Percentiles rank a stretch among this genome's conserved stretches.
Evolutionary conservation across 2,113 vertebrate genomes (phyloP).

Genomic region (Phrynosoma platyrhinos): DNA sequence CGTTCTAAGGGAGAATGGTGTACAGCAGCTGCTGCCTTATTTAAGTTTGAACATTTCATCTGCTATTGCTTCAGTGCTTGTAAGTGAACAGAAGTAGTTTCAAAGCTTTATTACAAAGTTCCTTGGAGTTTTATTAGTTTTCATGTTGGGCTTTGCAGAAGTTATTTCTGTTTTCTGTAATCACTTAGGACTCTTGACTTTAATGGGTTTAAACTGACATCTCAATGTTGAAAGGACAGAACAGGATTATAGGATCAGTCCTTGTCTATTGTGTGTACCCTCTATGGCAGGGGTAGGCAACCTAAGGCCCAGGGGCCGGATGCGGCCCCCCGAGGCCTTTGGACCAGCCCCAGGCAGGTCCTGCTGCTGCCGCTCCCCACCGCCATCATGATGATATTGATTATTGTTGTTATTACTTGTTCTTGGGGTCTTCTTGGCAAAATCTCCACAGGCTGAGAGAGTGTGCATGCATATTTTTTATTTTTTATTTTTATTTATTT

Average conservation of each 20-base stretch:
- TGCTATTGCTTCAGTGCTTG: not conserved
- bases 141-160: slow-evolving; percentile 48
- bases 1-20: not conserved
- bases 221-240: slow-evolving; percentile 39
- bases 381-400: too few relatives aligned
- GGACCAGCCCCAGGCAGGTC: too few relatives aligned
- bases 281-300: too few relatives aligned
- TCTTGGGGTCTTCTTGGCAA: too few relatives aligned
- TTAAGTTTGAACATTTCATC: slow-evolving; percentile 1
- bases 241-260: slow-evolving; percentile 49
- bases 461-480: too few relatives aligned
- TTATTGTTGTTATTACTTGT: too few relatives aligned
- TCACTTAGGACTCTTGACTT: slow-evolving; percentile 49
- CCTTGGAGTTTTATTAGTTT: slow-evolving; percentile 47
- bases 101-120: slow-evolving; percentile 24
- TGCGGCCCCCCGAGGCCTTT: too few relatives aligned
- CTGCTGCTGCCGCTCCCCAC: too few relatives aligned
- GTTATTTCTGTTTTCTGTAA: slow-evolving; percentile 18
- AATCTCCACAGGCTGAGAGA: too few relatives aligned
- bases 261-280: not conserved
- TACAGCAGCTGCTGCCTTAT: not conserved
- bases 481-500: too few relatives aligned
- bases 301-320: too few relatives aligned
- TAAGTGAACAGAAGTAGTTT: slow-evolving; percentile 25
- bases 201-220: slow-evolving; percentile 51